Base-by-base conservation (phyloP, 2,888 invertebrate genomes). In the Parasteatoda lunata region DNA sequence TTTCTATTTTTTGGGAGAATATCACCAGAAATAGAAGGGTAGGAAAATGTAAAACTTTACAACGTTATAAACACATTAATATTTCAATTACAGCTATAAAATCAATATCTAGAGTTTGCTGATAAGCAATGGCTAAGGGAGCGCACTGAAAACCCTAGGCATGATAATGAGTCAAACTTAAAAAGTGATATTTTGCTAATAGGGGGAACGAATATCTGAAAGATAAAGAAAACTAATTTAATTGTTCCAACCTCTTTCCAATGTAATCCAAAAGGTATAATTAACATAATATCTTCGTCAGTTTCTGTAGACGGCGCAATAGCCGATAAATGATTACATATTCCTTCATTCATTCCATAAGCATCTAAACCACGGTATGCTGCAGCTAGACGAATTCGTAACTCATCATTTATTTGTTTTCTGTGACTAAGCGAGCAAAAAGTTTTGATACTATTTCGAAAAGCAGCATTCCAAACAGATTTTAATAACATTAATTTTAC, bases 291-390 rank as follows among this genome's bases (percentile, higher is more conserved):
- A 65, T 89, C 78, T 72, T 80, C 88, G 5, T 84, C 75, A 13
- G 84, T 89, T 54, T 87, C 77, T 30, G 79, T 69, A 52, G 89
- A 70, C 9, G 89, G 89, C 11, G 90, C 89, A 88, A 90, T 87
- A 49, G 89, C 86, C 11, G 89, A 88, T 49, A 90, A 87, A 83
- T 90, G 90, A 77, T 90, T 90, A 72, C 85, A 87, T 8, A 90
- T 79, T 13, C 90, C 90, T 76, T 90, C 90, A 66, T 89, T 89
- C 8, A 90, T 54, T 5, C 88, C 88, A 66, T 89, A 78, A 8
- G 64, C n/a, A 66, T 90, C 90, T 15, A 90, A 76, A 0, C 83
- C 89, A 30, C 90, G 69, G 72, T 89, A 89, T 8, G 89, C 89
- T 72, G 89, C 69, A 47, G 84, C 84, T 45, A 85, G 54, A 8